Evolutionary conservation across 2,113 vertebrate genomes (phyloP).

Genomic region (Mobula hypostoma): DNA sequence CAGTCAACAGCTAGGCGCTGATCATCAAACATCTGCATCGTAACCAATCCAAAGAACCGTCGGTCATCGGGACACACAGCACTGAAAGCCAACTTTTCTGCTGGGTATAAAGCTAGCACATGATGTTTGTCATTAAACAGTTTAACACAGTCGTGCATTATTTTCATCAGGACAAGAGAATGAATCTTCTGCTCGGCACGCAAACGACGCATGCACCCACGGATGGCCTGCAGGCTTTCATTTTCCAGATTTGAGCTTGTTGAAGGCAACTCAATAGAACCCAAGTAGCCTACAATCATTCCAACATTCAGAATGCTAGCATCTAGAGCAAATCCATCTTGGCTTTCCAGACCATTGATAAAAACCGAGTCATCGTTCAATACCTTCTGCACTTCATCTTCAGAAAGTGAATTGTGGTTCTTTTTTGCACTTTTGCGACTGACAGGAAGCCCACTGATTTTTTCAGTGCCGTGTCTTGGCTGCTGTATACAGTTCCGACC

Average conservation of each 20-base stretch:
- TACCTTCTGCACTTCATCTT: conserved; percentile 68
- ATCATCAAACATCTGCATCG: conserved; percentile 81
- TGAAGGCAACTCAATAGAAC: conserved; percentile 90
- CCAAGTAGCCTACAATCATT: conserved; percentile 93
- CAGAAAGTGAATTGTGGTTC: conserved; percentile 62
- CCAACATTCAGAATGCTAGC: conserved; percentile 86
- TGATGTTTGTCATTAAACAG: conserved; percentile 74
- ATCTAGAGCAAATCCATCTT: conserved; percentile 64
- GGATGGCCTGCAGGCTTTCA: conserved; percentile 89
- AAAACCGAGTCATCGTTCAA: conserved; percentile 70
- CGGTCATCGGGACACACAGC: conserved; percentile 89
- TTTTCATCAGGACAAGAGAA: conserved; percentile 83
- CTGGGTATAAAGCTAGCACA: conserved; percentile 81
- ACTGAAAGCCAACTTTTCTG: conserved; percentile 92
- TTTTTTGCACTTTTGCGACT: conserved; percentile 48
- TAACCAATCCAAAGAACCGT: conserved; percentile 89
- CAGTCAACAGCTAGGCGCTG: conserved; percentile 63
- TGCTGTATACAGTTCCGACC: conserved; percentile 59
- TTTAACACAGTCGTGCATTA: conserved; percentile 87
- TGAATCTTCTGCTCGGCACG: conserved; percentile 92
- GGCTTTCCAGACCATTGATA: conserved; percentile 55
- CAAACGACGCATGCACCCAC: conserved; percentile 91
- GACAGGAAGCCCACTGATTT: conserved; percentile 54
- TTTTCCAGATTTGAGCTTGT: conserved; percentile 75
- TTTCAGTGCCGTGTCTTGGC: conserved; percentile 64